Evolutionary conservation across 2,113 vertebrate genomes (phyloP).

Genomic region (Meriones unguiculatus): DNA sequence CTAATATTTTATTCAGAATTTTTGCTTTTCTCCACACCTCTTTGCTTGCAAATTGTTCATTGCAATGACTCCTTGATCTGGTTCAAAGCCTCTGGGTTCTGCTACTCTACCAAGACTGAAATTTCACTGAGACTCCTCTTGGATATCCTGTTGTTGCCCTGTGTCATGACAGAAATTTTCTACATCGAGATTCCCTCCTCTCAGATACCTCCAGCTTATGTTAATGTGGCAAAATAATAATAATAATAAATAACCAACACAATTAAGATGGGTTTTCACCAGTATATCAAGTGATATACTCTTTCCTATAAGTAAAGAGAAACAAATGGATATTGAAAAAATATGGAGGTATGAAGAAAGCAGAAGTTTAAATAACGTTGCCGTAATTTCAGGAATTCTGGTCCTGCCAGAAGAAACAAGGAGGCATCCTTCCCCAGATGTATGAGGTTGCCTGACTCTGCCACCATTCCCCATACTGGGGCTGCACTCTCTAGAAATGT

Average conservation of each 20-base stretch:
- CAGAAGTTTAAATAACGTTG: background rate
- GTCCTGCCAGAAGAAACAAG: background rate
- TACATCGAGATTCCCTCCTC: background rate
- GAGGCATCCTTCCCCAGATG: background rate
- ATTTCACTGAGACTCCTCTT: too few relatives aligned
- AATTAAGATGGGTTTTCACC: background rate
- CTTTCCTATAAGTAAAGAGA: background rate
- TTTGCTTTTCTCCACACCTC: background rate
- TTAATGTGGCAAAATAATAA: background rate
- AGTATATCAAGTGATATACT: too few relatives aligned
- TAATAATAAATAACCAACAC: too few relatives aligned
- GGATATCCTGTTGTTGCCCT: too few relatives aligned
- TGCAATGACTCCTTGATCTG: too few relatives aligned
- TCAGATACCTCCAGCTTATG: background rate
- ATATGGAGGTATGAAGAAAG: background rate
- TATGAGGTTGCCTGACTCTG: background rate
- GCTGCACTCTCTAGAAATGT: background rate
- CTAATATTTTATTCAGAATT: slow-evolving; percentile 2
- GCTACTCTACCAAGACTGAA: too few relatives aligned
- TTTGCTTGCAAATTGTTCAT: too few relatives aligned
- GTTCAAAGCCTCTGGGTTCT: too few relatives aligned
- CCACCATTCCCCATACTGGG: background rate
- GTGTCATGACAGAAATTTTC: background rate
- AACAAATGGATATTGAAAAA: background rate
- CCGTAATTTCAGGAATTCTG: background rate